Evolutionary conservation across 2,888 invertebrate species (phyloP).

Genomic region (Stratiomys singularior): DNA sequence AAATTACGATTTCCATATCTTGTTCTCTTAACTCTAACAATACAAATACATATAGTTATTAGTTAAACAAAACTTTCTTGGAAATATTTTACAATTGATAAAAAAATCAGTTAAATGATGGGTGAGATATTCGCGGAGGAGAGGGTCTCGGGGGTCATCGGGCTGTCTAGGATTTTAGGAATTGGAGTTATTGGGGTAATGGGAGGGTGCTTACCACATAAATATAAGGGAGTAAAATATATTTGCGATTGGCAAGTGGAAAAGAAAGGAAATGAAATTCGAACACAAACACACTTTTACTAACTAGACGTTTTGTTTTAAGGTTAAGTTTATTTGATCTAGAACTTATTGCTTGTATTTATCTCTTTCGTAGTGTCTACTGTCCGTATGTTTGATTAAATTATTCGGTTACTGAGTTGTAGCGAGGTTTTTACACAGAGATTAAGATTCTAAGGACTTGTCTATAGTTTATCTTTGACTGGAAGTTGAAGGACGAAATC

Average conservation of each 20-base stretch:
- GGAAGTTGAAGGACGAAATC: no score
- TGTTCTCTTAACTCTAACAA: slow-evolving; percentile 1
- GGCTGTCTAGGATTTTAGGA: no score
- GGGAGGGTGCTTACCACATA: no score
- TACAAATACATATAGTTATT: slow-evolving; percentile 26
- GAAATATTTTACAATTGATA: slow-evolving; percentile 22
- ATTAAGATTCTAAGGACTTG: no score
- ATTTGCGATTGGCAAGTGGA: background rate
- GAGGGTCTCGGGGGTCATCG: no score
- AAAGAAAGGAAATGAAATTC: background rate
- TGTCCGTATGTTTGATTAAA: slow-evolving; percentile 1
- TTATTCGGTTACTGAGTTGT: slow-evolving; percentile 36
- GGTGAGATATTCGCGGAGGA: no score
- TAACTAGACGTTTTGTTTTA: background rate
- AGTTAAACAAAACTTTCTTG: background rate
- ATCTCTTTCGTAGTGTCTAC: background rate
- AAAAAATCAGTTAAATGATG: slow-evolving; percentile 1
- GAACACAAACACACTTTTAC: background rate
- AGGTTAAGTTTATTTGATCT: background rate
- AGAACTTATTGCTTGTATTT: background rate
- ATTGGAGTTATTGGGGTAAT: no score
- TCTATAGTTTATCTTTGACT: no score
- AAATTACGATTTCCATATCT: background rate
- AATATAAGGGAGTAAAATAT: no score
- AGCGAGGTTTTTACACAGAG: slow-evolving; percentile 30